Conservation (phyloP, 2,797 vertebrate genomes). For the Pangasius larnaudii region DNA sequence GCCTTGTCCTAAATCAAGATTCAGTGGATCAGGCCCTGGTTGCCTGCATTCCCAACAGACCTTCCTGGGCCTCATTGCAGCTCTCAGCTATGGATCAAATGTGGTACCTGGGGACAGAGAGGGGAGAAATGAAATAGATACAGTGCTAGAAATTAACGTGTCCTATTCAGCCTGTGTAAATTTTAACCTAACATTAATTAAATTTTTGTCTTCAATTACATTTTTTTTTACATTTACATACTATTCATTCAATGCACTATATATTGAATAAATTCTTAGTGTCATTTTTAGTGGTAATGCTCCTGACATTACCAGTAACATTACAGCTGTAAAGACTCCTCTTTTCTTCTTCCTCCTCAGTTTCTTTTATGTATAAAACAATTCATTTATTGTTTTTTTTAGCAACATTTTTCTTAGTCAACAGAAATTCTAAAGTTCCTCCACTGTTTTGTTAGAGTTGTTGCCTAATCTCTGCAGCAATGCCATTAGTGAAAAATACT, state of each 20-base stretch:
- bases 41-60: not conserved
- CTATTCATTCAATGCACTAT: not conserved
- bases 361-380: not conserved
- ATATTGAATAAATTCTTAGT: not conserved
- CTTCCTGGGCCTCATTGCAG: not conserved
- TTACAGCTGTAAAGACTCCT: not conserved
- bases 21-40: not conserved
- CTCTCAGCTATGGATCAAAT: not conserved
- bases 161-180: not conserved
- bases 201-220: not conserved
- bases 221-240: not conserved
- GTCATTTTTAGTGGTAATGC: not conserved
- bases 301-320: not conserved
- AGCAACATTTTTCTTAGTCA: not conserved
- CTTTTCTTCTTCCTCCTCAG: not conserved
- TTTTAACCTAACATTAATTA: not conserved
- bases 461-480: not conserved
- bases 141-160: conserved; percentile 10
- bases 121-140: not conserved
- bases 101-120: not conserved
- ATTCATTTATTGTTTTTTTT: not conserved
- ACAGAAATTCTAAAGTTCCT: not conserved
- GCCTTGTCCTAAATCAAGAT: not conserved
- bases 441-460: not conserved
- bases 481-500: not conserved